These are phyloP conservation scores for Bettongia penicillata DNA, from an alignment of 2,113 vertebrate genomes.

Conservation along the genomic window DNA sequence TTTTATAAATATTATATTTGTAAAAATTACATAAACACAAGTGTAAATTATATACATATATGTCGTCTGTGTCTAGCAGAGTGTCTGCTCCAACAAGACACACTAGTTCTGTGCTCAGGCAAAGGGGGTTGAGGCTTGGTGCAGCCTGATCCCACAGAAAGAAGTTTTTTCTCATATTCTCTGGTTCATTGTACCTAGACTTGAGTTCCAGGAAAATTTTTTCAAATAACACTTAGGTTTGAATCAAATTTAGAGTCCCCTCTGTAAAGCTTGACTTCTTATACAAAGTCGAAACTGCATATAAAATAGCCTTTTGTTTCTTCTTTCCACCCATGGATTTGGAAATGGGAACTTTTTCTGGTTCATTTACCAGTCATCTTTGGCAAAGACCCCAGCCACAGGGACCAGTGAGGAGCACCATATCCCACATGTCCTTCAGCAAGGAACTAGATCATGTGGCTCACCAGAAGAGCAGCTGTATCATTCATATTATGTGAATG, in stretches of 20 bases:
- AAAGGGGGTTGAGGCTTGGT: background rate
- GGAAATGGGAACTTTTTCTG: background rate
- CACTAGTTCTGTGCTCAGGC: background rate
- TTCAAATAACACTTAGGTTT: background rate
- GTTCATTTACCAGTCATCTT: background rate
- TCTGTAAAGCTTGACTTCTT: background rate
- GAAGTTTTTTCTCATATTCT: background rate
- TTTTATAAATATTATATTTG: background rate
- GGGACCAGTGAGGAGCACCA: background rate
- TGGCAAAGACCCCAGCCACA: background rate
- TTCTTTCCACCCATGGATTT: background rate
- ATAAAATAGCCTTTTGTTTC: background rate
- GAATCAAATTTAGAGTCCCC: background rate
- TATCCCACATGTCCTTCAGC: background rate
- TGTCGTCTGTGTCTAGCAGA: background rate
- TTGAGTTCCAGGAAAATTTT: background rate
- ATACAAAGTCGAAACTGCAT: background rate
- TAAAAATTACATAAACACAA: background rate
- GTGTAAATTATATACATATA: background rate
- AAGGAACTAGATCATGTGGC: background rate
- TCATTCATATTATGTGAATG: background rate
- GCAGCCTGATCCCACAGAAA: background rate
- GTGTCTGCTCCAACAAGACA: background rate
- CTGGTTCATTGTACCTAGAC: background rate
- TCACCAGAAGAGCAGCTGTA: background rate